Conservation (phyloP, 1,140 invertebrate genomes). For the Ceratosolen fusciceps region DNA sequence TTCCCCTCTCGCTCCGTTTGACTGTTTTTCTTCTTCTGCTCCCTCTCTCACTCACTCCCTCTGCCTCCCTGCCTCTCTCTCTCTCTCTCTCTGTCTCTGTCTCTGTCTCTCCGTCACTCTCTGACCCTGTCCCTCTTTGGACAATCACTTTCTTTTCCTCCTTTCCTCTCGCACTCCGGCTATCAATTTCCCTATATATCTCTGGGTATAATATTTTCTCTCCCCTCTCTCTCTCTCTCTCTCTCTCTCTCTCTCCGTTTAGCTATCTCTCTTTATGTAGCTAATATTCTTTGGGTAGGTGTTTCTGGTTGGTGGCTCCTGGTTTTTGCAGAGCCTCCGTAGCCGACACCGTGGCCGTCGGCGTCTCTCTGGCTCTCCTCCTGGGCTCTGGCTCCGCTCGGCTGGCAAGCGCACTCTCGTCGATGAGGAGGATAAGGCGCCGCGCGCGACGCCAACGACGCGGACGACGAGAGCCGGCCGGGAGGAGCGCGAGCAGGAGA, state of each 20-base stretch:
- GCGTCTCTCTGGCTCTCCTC: not conserved
- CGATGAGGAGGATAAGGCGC: conserved; percentile 4
- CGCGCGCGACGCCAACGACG: not conserved
- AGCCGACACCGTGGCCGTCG: not conserved
- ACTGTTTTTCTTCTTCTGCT: not conserved
- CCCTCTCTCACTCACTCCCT: not conserved
- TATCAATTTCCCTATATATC: too few species aligned
- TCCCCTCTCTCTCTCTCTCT: not conserved
- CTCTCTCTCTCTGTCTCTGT: not conserved
- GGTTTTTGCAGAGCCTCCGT: not conserved
- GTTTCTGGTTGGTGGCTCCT: not conserved
- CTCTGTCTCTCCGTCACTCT: not conserved
- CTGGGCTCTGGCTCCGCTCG: not conserved
- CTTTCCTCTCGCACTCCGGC: not conserved
- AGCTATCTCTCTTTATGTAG: too few species aligned
- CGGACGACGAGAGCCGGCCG: conserved; percentile 7
- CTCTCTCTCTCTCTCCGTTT: not conserved
- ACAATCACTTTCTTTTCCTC: not conserved
- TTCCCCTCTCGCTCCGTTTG: not conserved
- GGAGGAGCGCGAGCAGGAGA: conserved; percentile 21
- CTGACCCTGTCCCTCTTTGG: too few species aligned
- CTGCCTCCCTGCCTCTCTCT: conserved; percentile 48
- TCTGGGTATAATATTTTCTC: too few species aligned
- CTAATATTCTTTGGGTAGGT: too few species aligned
- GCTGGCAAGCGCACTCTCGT: not conserved